Percentiles rank a stretch among this genome's conserved stretches.
Evolutionary conservation across 2,113 vertebrate species (phyloP).

Genomic region (Corapipo altera): DNA sequence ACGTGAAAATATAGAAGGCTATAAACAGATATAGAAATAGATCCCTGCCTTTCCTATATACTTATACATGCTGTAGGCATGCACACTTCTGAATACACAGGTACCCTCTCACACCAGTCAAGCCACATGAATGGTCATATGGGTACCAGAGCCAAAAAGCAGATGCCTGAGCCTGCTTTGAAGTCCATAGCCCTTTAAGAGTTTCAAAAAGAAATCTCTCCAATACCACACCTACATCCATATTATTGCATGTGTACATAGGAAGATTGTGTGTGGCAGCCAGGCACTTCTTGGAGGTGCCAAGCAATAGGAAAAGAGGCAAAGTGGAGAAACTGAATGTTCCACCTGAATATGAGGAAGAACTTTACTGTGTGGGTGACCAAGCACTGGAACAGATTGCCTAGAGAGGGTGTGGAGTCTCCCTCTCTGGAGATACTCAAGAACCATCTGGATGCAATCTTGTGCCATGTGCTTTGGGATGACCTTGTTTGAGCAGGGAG

Average conservation of each 20-base stretch:
- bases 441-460: fast-evolving
- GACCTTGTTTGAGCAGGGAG: background rate
- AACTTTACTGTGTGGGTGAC: background rate
- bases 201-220: background rate
- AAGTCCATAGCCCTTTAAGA: background rate
- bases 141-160: background rate
- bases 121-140: background rate
- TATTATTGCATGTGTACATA: fast-evolving
- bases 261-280: background rate
- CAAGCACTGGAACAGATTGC: no score
- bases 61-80: background rate
- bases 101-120: background rate
- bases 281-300: background rate
- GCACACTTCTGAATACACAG: fast-evolving
- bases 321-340: background rate
- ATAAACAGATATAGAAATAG: background rate
- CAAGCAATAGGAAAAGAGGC: background rate
- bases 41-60: background rate
- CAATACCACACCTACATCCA: background rate
- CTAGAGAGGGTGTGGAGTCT: background rate
- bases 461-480: background rate
- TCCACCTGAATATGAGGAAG: background rate
- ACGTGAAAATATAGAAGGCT: fast-evolving
- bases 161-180: background rate
- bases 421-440: background rate